Conservation (phyloP, 2,888 invertebrate species). For the Synergus itoensis region DNA sequence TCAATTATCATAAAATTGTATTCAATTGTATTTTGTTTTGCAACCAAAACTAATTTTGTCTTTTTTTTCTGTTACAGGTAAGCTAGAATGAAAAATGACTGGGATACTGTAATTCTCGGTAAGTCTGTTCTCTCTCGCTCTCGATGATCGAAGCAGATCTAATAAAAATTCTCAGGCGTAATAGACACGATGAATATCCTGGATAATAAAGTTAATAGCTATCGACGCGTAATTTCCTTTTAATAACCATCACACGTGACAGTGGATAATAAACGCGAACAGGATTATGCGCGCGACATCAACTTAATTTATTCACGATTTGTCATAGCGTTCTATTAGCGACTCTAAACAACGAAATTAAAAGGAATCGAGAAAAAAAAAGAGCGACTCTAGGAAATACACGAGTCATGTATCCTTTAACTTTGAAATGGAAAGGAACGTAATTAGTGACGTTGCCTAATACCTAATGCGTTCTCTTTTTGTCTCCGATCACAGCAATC, state of each 20-base stretch:
- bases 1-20: no score
- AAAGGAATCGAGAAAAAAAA: not conserved
- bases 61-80: conserved; percentile 65
- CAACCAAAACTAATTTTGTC: not conserved
- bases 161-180: not conserved
- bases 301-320: conserved; percentile 71
- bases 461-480: conserved; percentile 52
- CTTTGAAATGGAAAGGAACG: conserved; percentile 42
- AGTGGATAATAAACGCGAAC: conserved; percentile 14
- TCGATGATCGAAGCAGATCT: not conserved
- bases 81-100: conserved; percentile 48
- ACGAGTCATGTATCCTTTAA: conserved; percentile 5
- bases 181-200: not conserved
- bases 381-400: conserved; percentile 19
- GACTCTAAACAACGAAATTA: conserved; percentile 26
- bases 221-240: not conserved
- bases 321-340: conserved; percentile 58
- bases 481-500: conserved; percentile 47
- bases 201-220: conserved; percentile 13
- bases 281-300: conserved; percentile 53
- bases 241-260: not conserved
- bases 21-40: not conserved
- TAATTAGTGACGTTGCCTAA: conserved; percentile 55
- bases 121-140: conserved; percentile 23
- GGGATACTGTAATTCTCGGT: conserved; percentile 15